Evolutionary conservation across 2,113 vertebrate genomes (phyloP).

Genomic region (Hydropotes inermis): DNA sequence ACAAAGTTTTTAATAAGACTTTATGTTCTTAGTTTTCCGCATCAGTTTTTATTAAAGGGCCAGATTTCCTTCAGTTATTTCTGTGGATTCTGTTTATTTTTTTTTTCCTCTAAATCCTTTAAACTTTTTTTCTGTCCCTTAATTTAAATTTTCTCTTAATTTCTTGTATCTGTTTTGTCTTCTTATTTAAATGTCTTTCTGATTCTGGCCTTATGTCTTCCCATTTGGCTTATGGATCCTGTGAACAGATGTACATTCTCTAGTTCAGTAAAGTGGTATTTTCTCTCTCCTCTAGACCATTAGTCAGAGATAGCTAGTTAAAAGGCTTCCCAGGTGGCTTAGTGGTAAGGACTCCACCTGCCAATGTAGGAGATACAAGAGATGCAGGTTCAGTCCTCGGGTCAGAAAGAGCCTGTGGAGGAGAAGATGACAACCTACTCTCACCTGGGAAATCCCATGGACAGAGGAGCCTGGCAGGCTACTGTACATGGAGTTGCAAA

Average conservation of each 20-base stretch:
- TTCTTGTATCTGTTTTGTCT: neutral
- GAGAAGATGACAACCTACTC: no score
- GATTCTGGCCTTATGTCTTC: neutral
- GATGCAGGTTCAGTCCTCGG: no score
- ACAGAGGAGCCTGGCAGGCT: no score
- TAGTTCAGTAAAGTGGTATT: neutral
- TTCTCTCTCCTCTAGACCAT: neutral
- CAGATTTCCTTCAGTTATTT: neutral
- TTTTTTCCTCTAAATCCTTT: neutral
- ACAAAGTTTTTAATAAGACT: neutral
- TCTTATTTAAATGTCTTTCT: constrained; percentile 23
- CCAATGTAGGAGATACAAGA: no score
- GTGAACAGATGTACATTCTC: neutral
- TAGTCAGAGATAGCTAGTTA: neutral
- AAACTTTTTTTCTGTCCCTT: neutral
- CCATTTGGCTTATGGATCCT: neutral
- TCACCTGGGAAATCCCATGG: no score
- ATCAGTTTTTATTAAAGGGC: constrained; percentile 26
- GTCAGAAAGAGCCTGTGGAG: no score
- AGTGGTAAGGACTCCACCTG: neutral
- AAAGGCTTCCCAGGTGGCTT: neutral
- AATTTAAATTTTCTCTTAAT: constrained; percentile 1
- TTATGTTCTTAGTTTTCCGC: neutral
- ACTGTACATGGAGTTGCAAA: no score
- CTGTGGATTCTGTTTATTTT: neutral